Conservation (phyloP, 2,113 vertebrate genomes). For the Anseranas semipalmata region DNA sequence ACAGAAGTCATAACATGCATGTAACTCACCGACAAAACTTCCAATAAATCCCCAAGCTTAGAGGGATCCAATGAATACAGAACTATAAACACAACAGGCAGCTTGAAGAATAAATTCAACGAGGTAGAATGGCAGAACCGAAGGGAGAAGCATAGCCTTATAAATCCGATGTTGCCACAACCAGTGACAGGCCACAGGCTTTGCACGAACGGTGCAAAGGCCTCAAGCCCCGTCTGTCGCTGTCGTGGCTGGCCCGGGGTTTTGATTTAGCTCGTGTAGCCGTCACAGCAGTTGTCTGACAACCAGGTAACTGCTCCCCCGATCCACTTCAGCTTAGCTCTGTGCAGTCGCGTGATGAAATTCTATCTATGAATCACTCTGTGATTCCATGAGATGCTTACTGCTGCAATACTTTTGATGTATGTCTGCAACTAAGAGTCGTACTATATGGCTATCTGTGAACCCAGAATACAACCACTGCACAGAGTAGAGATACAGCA, state of each 20-base stretch:
- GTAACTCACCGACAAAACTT: neutral
- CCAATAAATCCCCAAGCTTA: neutral
- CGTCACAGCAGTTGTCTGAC: neutral
- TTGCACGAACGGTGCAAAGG: neutral
- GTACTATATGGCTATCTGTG: neutral
- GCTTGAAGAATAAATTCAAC: neutral
- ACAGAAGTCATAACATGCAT: neutral
- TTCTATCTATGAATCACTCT: too few relatives aligned
- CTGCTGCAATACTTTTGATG: neutral
- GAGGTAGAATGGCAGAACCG: neutral
- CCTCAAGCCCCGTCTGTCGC: neutral
- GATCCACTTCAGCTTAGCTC: neutral
- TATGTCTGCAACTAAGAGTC: neutral
- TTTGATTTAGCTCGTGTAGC: neutral
- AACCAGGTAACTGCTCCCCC: neutral
- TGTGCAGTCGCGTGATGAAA: neutral
- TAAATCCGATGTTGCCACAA: neutral
- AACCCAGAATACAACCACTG: neutral
- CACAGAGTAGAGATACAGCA: neutral
- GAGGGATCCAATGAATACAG: neutral
- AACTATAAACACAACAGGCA: neutral
- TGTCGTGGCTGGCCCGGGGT: neutral
- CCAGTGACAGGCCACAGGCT: neutral
- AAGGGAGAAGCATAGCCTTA: neutral
- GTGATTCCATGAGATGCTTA: too few relatives aligned